phyloP scores from a whole-genome alignment of 1,140 invertebrate species.

The Patella vulgata region DNA sequence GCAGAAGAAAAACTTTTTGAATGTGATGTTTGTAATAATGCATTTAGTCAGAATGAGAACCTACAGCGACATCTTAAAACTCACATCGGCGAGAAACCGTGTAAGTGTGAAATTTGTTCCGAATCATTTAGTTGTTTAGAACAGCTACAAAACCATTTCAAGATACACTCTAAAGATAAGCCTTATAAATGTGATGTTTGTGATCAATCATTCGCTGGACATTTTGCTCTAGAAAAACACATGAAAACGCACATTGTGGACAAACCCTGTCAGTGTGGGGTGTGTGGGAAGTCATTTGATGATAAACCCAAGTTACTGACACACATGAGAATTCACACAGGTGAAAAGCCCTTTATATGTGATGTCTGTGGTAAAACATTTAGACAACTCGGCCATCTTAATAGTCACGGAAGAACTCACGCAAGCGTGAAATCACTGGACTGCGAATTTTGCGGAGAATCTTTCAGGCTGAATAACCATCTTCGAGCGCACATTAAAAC shows the following conservation, averaged over 20 bases:
- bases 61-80: constrained; percentile 68
- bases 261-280: constrained; percentile 68
- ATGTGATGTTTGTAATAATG: too few relatives aligned
- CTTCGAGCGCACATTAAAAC: constrained; percentile 17
- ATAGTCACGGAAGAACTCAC: constrained; percentile 23
- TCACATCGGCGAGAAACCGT: constrained; percentile 81
- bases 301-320: constrained; percentile 2
- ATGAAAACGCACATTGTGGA: constrained; percentile 81
- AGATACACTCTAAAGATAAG: constrained; percentile 68
- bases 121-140: constrained; percentile 20
- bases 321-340: constrained; percentile 19
- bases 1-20: constrained; percentile 34
- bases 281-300: constrained; percentile 32
- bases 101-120: constrained; percentile 28
- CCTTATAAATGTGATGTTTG: constrained; percentile 27
- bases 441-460: constrained; percentile 20
- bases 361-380: too few relatives aligned
- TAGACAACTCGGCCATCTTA: constrained; percentile 22
- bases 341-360: too few relatives aligned
- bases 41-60: constrained; percentile 18
- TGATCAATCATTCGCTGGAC: constrained; percentile 24
- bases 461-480: constrained; percentile 20
- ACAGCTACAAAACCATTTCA: constrained; percentile 8
- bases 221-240: constrained; percentile 9
- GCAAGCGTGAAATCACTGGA: constrained; percentile 19